Conservation (phyloP, 2,113 vertebrate species). For the Salvelinus alpinus region DNA sequence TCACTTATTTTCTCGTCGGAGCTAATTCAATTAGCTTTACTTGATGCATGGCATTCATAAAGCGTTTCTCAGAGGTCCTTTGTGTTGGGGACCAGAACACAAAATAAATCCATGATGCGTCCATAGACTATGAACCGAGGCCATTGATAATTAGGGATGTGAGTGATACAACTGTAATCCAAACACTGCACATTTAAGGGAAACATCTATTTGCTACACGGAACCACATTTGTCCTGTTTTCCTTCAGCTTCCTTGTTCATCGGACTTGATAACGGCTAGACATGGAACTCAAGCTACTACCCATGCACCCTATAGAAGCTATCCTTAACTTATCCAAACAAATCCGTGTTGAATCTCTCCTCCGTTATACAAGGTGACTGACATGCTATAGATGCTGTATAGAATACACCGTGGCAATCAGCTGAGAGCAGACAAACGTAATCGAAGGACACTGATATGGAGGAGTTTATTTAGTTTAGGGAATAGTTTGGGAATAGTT, state of each 20-base stretch:
- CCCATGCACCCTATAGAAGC: neutral
- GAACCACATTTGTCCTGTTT: slow-evolving; percentile 8
- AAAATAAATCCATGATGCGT: slow-evolving; percentile 56
- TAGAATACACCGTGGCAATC: neutral
- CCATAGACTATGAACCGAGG: slow-evolving; percentile 25
- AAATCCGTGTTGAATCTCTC: slow-evolving; percentile 3
- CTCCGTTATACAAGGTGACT: neutral
- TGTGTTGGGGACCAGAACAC: slow-evolving; percentile 33
- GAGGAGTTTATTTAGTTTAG: neutral
- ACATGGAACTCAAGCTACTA: neutral
- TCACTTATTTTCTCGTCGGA: slow-evolving; percentile 70
- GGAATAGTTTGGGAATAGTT: neutral
- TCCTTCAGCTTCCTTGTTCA: slow-evolving; percentile 17
- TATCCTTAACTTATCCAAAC: slow-evolving; percentile 25
- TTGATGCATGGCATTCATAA: slow-evolving; percentile 70
- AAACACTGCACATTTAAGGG: slow-evolving; percentile 24
- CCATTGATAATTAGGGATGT: slow-evolving; percentile 41
- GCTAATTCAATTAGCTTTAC: slow-evolving; percentile 77
- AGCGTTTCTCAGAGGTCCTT: slow-evolving; percentile 40
- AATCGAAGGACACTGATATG: neutral
- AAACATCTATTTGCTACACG: slow-evolving; percentile 23
- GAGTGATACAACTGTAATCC: slow-evolving; percentile 27
- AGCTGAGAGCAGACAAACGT: neutral
- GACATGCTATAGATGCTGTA: neutral
- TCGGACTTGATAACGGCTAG: slow-evolving; percentile 8